Conservation (phyloP, 1,140 invertebrate genomes). For the Arion vulgaris region DNA sequence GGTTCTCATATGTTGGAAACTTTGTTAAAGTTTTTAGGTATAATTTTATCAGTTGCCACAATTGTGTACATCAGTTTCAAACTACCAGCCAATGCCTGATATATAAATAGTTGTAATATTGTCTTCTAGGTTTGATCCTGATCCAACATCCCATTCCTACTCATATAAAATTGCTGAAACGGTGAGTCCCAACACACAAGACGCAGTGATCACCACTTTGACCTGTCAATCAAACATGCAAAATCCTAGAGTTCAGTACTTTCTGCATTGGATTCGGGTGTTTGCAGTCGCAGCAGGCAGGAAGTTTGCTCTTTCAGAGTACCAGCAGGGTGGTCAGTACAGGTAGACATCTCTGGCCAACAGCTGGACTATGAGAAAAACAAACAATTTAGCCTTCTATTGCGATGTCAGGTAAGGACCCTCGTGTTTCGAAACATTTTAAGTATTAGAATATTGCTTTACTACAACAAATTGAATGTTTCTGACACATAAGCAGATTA, state of each 20-base stretch:
- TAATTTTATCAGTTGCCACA: no score
- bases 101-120: neutral
- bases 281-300: conserved; percentile 27
- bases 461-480: no score
- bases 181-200: conserved; percentile 12
- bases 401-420: conserved; percentile 41
- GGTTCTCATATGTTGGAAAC: no score
- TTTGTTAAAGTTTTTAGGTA: no score
- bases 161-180: conserved; percentile 26
- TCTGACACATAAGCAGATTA: no score
- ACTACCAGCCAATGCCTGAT: no score
- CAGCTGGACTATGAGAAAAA: conserved; percentile 25
- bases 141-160: neutral
- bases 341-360: conserved; percentile 10
- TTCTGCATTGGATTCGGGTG: conserved; percentile 24
- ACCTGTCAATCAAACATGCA: conserved; percentile 53
- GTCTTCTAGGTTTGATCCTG: conserved; percentile 15
- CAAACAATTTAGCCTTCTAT: conserved; percentile 7
- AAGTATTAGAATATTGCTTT: no score
- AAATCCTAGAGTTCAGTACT: conserved; percentile 53
- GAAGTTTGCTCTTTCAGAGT: conserved; percentile 24
- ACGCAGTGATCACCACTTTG: conserved; percentile 36
- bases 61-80: no score
- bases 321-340: neutral
- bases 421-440: no score